Percentiles rank a stretch among this genome's conserved stretches.
These are phyloP conservation scores for Nineta flava DNA, from an alignment of 2,888 invertebrate species.

Conservation along the genomic window DNA sequence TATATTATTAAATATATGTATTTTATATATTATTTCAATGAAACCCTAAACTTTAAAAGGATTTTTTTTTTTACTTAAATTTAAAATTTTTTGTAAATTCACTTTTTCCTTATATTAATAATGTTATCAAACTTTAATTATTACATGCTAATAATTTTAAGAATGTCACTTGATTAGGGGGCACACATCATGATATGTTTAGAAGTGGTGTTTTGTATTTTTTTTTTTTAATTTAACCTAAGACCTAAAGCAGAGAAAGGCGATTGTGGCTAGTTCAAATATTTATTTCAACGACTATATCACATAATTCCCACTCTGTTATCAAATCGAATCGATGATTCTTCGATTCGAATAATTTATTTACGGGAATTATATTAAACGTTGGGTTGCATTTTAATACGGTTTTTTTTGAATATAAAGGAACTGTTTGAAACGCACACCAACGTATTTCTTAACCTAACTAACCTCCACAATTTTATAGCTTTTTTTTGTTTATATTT, in stretches of 20 bases:
- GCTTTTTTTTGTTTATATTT: conserved; percentile 10
- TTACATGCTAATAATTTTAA: conserved; percentile 32
- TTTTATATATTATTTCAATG: conserved; percentile 3
- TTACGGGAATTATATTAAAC: background rate
- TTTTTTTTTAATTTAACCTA: conserved; percentile 26
- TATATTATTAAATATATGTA: background rate
- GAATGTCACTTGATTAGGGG: conserved; percentile 47
- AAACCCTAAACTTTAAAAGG: conserved; percentile 6
- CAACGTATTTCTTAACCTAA: conserved; percentile 1
- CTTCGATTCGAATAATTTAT: background rate
- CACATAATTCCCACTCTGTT: conserved; percentile 15
- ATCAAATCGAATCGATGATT: background rate
- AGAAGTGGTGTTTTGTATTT: conserved; percentile 54
- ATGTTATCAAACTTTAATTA: conserved; percentile 30
- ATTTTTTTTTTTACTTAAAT: conserved; percentile 6
- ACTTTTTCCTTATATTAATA: conserved; percentile 22
- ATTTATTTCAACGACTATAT: conserved; percentile 18
- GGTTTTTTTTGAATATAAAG: background rate
- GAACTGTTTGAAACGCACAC: background rate
- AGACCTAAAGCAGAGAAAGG: conserved; percentile 35
- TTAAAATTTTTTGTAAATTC: conserved; percentile 24
- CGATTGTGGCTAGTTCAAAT: conserved; percentile 31
- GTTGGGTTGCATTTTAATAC: background rate
- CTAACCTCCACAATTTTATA: conserved; percentile 22
- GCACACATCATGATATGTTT: conserved; percentile 69